Evolutionary conservation across 2,113 vertebrate species (phyloP).

Genomic region (Grallaria varia): DNA sequence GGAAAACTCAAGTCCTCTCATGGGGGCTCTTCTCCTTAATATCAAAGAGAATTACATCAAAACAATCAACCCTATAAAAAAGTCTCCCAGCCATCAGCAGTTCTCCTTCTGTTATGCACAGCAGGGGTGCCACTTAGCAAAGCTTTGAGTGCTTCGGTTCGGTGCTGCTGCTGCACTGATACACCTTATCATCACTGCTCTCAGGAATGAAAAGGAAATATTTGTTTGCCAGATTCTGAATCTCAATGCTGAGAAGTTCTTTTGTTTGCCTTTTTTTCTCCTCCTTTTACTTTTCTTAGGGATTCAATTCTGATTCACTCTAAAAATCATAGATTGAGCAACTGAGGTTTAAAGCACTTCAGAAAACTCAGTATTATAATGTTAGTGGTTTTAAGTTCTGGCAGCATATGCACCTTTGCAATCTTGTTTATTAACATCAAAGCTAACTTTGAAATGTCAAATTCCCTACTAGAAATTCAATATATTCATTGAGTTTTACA

Average conservation of each 20-base stretch:
- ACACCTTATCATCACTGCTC: not conserved
- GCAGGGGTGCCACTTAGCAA: not conserved
- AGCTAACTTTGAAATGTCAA: conserved; percentile 62
- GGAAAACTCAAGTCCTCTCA: not conserved
- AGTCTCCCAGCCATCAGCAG: not conserved
- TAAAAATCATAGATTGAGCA: not conserved
- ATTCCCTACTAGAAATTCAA: conserved; percentile 44
- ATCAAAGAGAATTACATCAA: not conserved
- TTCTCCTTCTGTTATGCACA: not conserved
- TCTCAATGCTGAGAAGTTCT: not conserved
- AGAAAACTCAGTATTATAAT: not conserved
- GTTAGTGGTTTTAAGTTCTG: conserved; percentile 18
- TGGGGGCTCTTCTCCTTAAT: not conserved
- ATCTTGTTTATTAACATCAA: conserved; percentile 49
- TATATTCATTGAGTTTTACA: conserved; percentile 47
- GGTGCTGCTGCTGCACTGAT: not conserved
- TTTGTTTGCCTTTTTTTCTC: not conserved
- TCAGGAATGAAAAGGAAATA: not conserved
- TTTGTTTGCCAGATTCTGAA: not conserved
- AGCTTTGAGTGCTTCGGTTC: not conserved
- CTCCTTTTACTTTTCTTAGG: not conserved
- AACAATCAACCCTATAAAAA: not conserved
- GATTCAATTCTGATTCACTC: not conserved
- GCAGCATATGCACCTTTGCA: not conserved
- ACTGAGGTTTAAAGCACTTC: conserved; percentile 1